Evolutionary conservation across 2,888 invertebrate species (phyloP).

Genomic region (Spodoptera picta): DNA sequence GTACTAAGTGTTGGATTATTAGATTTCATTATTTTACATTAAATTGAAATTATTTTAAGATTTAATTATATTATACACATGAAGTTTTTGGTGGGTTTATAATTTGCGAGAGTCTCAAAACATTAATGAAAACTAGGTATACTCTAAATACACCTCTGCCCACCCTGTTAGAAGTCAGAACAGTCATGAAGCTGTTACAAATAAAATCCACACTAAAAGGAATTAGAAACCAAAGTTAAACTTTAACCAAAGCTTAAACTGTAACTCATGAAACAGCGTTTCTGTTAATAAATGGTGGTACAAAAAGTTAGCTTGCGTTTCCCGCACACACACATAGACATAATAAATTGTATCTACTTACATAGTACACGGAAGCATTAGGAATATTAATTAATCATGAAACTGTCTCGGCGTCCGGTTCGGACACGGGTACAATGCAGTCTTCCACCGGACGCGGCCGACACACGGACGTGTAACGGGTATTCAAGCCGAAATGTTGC

Average conservation of each 20-base stretch:
- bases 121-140: too few species aligned
- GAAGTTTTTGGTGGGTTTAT: too few species aligned
- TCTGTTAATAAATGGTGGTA: constrained; percentile 9
- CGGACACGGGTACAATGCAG: constrained; percentile 42
- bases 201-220: not conserved
- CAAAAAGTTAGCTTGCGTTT: too few species aligned
- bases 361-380: constrained; percentile 46
- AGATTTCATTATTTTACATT: too few species aligned
- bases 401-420: constrained; percentile 53
- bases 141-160: too few species aligned
- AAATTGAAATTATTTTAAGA: too few species aligned
- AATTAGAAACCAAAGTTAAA: constrained; percentile 17
- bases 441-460: constrained; percentile 44
- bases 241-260: too few species aligned
- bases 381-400: constrained; percentile 56
- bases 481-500: constrained; percentile 52
- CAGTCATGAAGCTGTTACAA: too few species aligned
- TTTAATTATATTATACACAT: too few species aligned
- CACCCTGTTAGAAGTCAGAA: too few species aligned
- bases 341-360: not conserved
- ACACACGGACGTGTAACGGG: constrained; percentile 41
- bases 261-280: constrained; percentile 13
- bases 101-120: too few species aligned
- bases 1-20: too few species aligned
- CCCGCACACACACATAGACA: constrained; percentile 1